Percentiles rank a stretch among this genome's conserved stretches.
Evolutionary conservation across 2,113 vertebrate species (phyloP).

Genomic region (Microcebus murinus): DNA sequence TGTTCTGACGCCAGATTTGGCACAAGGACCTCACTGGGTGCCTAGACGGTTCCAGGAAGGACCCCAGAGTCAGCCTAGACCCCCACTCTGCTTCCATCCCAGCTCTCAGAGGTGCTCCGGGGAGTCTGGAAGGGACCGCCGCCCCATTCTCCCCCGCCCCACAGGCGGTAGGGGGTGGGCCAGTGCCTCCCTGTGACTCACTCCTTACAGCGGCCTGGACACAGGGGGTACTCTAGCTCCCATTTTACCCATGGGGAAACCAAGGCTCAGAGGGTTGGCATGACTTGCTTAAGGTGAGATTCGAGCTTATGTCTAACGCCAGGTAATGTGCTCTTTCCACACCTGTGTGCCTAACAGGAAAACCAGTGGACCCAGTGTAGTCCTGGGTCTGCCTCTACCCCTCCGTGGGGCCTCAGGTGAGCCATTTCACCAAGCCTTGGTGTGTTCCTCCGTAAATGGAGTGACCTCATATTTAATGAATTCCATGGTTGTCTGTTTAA

Average conservation of each 20-base stretch:
- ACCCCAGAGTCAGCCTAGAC: not conserved
- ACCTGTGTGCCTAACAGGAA: not conserved
- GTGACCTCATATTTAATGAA: not conserved
- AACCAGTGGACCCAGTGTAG: fast-evolving
- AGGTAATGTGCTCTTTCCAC: not conserved
- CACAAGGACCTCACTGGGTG: not conserved
- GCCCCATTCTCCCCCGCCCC: too few species aligned
- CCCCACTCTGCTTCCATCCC: not conserved
- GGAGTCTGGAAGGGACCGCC: not conserved
- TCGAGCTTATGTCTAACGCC: not conserved
- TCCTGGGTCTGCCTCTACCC: not conserved
- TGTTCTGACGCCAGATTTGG: not conserved
- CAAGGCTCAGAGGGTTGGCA: not conserved
- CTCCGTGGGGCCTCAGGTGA: not conserved
- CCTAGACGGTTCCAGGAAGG: not conserved
- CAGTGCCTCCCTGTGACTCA: too few species aligned
- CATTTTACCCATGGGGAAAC: not conserved
- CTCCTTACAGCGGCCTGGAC: not conserved
- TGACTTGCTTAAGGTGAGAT: not conserved
- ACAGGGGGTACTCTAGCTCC: not conserved
- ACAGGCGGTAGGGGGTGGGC: not conserved
- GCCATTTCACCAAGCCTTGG: not conserved
- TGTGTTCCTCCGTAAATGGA: not conserved
- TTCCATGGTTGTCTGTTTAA: not conserved
- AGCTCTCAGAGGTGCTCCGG: not conserved